These are phyloP conservation scores for Ramphastos sulfuratus DNA, from an alignment of 2,113 vertebrate genomes.

Conservation along the genomic window DNA sequence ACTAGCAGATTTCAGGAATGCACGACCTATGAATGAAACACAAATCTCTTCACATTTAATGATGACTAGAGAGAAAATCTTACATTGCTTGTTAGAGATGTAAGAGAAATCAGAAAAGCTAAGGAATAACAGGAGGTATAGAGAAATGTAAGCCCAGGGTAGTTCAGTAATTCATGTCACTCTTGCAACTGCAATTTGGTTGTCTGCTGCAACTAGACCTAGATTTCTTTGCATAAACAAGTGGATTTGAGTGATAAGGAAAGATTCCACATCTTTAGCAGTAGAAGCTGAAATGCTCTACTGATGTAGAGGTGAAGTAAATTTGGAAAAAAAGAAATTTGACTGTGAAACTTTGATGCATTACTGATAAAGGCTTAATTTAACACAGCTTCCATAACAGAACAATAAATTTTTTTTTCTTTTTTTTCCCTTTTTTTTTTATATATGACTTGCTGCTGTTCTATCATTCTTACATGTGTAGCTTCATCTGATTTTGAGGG, in stretches of 20 bases:
- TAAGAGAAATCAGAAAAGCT: not conserved
- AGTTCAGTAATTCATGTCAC: not conserved
- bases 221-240: not conserved
- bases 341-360: not conserved
- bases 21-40: not conserved
- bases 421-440: not conserved
- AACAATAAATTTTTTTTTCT: not conserved
- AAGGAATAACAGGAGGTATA: not conserved
- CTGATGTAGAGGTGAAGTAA: not conserved
- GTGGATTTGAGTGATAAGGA: not conserved
- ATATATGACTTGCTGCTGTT: not conserved
- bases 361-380: not conserved
- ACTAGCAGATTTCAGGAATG: not conserved
- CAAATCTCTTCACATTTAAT: not conserved
- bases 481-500: not conserved
- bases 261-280: not conserved
- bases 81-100: not conserved
- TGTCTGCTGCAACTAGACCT: not conserved
- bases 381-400: not conserved
- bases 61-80: not conserved
- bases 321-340: not conserved
- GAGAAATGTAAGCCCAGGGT: not conserved
- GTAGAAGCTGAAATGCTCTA: not conserved
- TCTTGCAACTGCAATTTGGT: not conserved
- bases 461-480: not conserved